phyloP scores from a whole-genome alignment of 1,140 invertebrate genomes.

The Steinernema feltiae region DNA sequence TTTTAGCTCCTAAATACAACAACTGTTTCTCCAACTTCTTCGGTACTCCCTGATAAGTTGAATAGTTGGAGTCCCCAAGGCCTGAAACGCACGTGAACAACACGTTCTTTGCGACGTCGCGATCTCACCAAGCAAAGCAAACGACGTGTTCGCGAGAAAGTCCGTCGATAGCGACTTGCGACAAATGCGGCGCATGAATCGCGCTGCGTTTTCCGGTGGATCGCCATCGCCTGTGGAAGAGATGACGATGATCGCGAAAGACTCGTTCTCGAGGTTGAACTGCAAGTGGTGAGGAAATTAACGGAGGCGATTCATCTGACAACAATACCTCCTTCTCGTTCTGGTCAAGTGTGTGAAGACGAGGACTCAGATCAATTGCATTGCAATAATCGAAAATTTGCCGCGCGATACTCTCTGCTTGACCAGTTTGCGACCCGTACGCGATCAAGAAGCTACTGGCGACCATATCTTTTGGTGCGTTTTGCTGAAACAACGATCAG shows the following conservation, averaged over 20 bases:
- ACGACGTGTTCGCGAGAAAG: slow-evolving; percentile 21
- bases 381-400: slow-evolving; percentile 29
- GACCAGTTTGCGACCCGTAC: slow-evolving; percentile 42
- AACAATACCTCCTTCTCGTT: slow-evolving; percentile 37
- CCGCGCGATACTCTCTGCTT: slow-evolving; percentile 38
- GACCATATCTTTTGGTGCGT: neutral
- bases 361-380: slow-evolving; percentile 18
- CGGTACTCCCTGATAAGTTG: slow-evolving; percentile 38
- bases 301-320: neutral
- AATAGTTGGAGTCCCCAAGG: slow-evolving; percentile 43
- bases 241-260: slow-evolving; percentile 31
- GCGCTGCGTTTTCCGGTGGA: slow-evolving; percentile 34
- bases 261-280: slow-evolving; percentile 36
- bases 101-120: neutral
- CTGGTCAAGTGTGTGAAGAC: slow-evolving; percentile 27
- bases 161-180: slow-evolving; percentile 18
- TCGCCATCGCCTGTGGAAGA: slow-evolving; percentile 43
- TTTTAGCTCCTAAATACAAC: slow-evolving; percentile 22
- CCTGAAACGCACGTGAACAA: slow-evolving; percentile 27
- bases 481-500: neutral
- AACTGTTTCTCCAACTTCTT: slow-evolving; percentile 39
- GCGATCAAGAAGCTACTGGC: slow-evolving; percentile 27
- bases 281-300: slow-evolving; percentile 25
- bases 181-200: slow-evolving; percentile 31
- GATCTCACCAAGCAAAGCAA: slow-evolving; percentile 27